phyloP scores from a whole-genome alignment of 2,113 vertebrate species.

The Gorilla gorilla region DNA sequence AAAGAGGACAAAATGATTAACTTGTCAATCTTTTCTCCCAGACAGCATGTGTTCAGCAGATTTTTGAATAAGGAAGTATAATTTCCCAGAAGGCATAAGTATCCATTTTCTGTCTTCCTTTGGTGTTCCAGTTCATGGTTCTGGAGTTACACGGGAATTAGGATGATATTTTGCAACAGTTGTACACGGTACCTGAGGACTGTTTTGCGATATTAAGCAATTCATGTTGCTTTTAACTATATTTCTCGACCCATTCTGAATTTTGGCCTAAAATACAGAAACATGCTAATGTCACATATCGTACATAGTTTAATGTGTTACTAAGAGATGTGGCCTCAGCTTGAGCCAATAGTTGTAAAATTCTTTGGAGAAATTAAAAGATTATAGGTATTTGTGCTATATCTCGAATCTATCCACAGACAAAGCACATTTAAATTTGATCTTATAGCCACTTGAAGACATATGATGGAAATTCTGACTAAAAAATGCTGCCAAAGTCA shows the following conservation, averaged over 20 bases:
- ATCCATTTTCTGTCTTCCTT: neutral
- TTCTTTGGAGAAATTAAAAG: slow-evolving; percentile 33
- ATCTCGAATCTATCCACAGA: slow-evolving; percentile 27
- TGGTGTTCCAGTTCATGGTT: neutral
- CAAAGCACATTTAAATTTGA: slow-evolving; percentile 12
- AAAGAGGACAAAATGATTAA: neutral
- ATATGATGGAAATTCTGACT: neutral
- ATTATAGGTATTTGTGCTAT: neutral
- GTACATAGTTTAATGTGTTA: neutral
- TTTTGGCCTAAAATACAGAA: slow-evolving; percentile 37
- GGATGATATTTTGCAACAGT: neutral
- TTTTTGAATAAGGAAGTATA: neutral
- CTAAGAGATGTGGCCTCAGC: neutral
- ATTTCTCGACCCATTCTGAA: slow-evolving; percentile 2
- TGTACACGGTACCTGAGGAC: neutral
- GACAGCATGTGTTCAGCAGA: neutral
- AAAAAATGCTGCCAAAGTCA: slow-evolving; percentile 22
- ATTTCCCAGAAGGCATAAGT: neutral
- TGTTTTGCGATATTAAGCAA: neutral
- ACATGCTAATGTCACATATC: neutral
- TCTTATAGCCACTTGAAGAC: neutral
- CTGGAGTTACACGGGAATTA: neutral
- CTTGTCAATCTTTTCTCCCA: neutral
- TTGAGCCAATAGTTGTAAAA: neutral
- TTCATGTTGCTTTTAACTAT: neutral